A percentile compares a stretch with the other conserved stretches of the same genome.
Conservation (phyloP, 2,113 vertebrate genomes). For the Cynoglossus semilaevis region DNA sequence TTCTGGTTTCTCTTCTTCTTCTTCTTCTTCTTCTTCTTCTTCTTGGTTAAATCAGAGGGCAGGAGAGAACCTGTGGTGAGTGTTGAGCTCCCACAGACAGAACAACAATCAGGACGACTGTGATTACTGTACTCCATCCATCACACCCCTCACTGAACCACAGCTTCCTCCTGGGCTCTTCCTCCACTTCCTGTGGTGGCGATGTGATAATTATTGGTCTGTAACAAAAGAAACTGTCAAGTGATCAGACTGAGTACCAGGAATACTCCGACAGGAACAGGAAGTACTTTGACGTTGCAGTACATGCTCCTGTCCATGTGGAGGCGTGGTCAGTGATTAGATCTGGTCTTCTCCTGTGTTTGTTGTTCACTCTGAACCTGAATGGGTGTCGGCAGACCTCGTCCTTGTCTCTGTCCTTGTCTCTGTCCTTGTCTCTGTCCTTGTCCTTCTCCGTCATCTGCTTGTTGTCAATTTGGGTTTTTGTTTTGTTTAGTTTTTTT, state of each 20-base stretch:
- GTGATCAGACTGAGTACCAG: constrained; percentile 6
- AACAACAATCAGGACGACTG: constrained; percentile 40
- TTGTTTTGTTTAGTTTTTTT: constrained; percentile 3
- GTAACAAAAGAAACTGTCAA: constrained; percentile 17
- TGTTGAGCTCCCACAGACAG: constrained; percentile 25
- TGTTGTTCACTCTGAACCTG: too few relatives aligned
- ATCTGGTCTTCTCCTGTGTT: constrained; percentile 32
- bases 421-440: not conserved
- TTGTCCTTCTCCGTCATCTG: constrained; percentile 21
- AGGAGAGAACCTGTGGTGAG: constrained; percentile 39
- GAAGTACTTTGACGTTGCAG: not conserved
- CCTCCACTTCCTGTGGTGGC: constrained; percentile 38
- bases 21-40: constrained; percentile 20
- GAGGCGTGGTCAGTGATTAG: too few relatives aligned
- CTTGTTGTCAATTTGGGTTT: not conserved
- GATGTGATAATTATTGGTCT: constrained; percentile 31
- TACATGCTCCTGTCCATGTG: too few relatives aligned
- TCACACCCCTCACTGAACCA: constrained; percentile 38
- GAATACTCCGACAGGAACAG: constrained; percentile 2
- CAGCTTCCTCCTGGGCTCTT: constrained; percentile 47
- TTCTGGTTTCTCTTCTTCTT: constrained; percentile 35
- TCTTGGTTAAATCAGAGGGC: constrained; percentile 12
- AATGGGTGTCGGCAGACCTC: too few relatives aligned
- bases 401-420: constrained; percentile 18
- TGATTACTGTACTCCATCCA: constrained; percentile 40